Base-by-base conservation (phyloP, 2,888 invertebrate genomes). In the Drosophila maculinotata region DNA sequence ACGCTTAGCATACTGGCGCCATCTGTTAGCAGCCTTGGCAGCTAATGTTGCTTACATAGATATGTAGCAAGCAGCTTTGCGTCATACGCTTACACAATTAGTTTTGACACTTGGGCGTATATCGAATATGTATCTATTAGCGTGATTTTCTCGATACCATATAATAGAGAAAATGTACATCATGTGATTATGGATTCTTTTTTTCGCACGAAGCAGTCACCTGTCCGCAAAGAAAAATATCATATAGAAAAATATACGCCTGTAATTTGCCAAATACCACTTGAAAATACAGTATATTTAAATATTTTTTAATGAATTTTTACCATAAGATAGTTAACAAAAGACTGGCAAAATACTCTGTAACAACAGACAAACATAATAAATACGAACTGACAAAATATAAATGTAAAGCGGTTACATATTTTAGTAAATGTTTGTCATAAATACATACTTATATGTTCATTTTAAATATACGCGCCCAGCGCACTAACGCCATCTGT, bases 171-270 rank as follows among this genome's bases (percentile, higher is more conserved):
- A 80, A 80, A 80, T 80, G 79, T 77, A 79, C 79, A 89, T 90
- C 91, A 91, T 91, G 91, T 91, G 91, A 91, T 12, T 41, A 41
- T 38, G 20, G 20, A 2, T 31, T 14, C 15, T 30, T 3, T 31
- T 10, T 3, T 5, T 88, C 91, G 92, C 71, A 71, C 70, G 80
- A 67, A 86, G 86, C 75, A 88, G 89, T 90, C 90, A 90, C 89
- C 90, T 90, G 91, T 90, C 90, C 89, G 73, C 69, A 73, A 69
- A 83, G 78, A 79, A 87, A 86, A 89, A 82, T 79, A 86, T 78
- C 79, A 90, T 89, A n/a, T n/a, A n/a, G n/a, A n/a, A n/a, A n/a
- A n/a, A n/a, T n/a, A n/a, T 88, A 79, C 85, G 85, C 84, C 85
- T 81, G 67, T 71, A 69, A 69, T 60, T 79, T 67, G 79, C 81